Base-by-base conservation (phyloP, 2,113 vertebrate genomes). In the Meriones unguiculatus region DNA sequence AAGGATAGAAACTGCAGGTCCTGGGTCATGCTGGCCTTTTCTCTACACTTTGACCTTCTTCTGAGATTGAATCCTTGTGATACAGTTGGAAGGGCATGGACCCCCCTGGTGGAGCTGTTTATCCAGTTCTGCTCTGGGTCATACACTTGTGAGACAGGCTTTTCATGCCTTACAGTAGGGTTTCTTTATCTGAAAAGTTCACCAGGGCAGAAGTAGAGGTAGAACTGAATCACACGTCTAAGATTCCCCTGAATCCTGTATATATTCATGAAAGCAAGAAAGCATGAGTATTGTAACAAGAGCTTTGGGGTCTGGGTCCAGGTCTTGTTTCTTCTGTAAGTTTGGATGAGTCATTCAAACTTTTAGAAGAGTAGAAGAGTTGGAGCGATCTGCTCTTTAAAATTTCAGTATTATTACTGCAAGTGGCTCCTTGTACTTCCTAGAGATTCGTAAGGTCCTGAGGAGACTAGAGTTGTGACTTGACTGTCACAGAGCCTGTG, bases 281-380 rank as follows among this genome's bases (percentile, higher is more conserved):
- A 54, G 35, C 20, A 0, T 35, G 3, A 35, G 4, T 7, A 13
- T 3, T 0, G 4, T 6, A 93, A 88, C 1, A 30, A 50, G 91
- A 64, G 57, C 70, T 88, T 89, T 32, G 88, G 35, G 24, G 38
- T 77, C 50, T 94, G 90, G 13, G 52, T 94, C 90, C 12, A 67
- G 73, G 87, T 87, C 81, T 38, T 88, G 32, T n/a, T n/a, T 84
- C 46, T 94, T 94, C 69, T 95, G 15, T 52, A 30, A 90, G 86
- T 81, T 93, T 69, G 85, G 95, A 30, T 20, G 78, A 57, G 13
- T 96, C 24, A 69, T 62, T 96, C 75, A 75, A 80, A 94, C 91
- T 80, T 54, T 67, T 54, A 62, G 89, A 80, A 76, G 77, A 93
- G 38, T 35, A 17, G 38, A 93, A 12, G 15, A 10, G 14, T 86